phyloP scores from a whole-genome alignment of 1,140 invertebrate genomes.

The Formica exsecta region DNA sequence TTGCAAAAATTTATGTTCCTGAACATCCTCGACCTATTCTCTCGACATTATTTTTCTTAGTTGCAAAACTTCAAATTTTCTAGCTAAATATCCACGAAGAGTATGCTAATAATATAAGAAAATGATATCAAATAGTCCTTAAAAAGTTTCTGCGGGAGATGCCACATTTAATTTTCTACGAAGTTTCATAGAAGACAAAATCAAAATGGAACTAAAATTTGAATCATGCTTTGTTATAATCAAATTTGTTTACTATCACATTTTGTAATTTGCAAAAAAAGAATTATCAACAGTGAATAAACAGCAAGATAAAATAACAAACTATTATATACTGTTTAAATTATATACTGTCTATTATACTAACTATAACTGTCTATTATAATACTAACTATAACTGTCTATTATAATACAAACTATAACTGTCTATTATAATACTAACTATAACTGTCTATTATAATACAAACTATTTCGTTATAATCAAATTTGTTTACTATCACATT shows the following conservation, averaged over 20 bases:
- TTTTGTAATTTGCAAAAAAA: slow-evolving; percentile 1
- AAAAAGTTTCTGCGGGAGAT: not conserved
- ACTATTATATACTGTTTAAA: not conserved
- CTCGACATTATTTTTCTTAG: not conserved
- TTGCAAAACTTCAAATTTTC: slow-evolving; percentile 1
- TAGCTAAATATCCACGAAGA: not conserved
- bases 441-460: too few species aligned
- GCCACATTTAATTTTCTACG: not conserved
- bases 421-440: too few species aligned
- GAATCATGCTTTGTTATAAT: not conserved
- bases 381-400: too few species aligned
- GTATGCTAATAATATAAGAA: not conserved
- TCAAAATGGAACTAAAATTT: not conserved
- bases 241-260: not conserved
- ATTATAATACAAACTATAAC: too few species aligned
- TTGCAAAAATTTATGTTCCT: not conserved
- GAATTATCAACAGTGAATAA: not conserved
- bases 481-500: not conserved
- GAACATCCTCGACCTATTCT: not conserved
- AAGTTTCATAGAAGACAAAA: not conserved
- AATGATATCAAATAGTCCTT: not conserved
- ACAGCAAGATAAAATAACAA: not conserved
- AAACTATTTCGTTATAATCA: not conserved
- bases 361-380: too few species aligned
- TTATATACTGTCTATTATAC: too few species aligned